Evolutionary conservation across 1,140 invertebrate genomes (phyloP), one percentile per base, ranked within the genome.

Genomic region (Musca vetustissima): DNA sequence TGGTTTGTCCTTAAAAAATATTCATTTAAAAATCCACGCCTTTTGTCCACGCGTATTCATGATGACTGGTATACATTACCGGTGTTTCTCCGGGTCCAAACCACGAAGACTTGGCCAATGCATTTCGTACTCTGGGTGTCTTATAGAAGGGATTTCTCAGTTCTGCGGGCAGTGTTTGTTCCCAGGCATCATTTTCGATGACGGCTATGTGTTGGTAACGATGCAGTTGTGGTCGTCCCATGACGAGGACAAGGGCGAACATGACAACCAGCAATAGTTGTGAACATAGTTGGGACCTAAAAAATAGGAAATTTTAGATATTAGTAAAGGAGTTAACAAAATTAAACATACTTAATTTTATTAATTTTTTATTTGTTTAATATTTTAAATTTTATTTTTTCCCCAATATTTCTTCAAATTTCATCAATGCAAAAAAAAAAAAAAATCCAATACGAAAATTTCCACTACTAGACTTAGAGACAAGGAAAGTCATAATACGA

Each of bases 71-170:
- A 32, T 43, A 13, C 7, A 13, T 79, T 76, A 87, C 87, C 70
- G 83, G 80, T 65, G 82, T 82, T 74, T 89, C 87, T 52, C 87
- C 87, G 15, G 86, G 83, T 49, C 85, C 85, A 52, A 89, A 83
- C 76, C 87, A 83, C 69, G 86, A 88, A 14, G 83, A 84, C 32
- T 85, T 75, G 22, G 86, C 85, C 25, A 89, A 71, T 2, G 85
- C 79, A 25, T 74, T 73, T 19, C 83, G 68, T n/a, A 84, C 78
- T n/a, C 81, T 71, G 4, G 83, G 80, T 22, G 83, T 78, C 66
- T 83, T 83, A 61, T 84, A 84, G 57, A 84, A 84, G 1, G 83
- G 83, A 76, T 84, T 84, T 65, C 78, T 74, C 22, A 83, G 75
- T 32, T 83, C 73, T 24, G 76, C 75, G 6, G 83, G 83, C 64